Conservation (phyloP, 92 coral and sea anemone genomes). For the Bergia puertoricense region DNA sequence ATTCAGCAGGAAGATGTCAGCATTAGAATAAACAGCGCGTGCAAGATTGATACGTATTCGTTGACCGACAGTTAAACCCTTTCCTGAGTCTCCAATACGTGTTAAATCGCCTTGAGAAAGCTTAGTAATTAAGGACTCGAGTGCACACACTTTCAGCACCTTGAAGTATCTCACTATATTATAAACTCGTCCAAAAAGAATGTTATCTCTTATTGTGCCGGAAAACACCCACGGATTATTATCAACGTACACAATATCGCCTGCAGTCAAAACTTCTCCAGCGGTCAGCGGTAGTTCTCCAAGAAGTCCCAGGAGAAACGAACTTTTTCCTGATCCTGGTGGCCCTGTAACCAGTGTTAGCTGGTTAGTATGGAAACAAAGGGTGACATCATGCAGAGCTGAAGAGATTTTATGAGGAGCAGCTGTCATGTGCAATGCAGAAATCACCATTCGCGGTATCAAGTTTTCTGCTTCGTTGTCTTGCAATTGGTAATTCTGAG, state of each 20-base stretch:
- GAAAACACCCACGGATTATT: constrained; percentile 22
- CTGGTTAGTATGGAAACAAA: neutral
- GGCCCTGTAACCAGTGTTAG: constrained; percentile 1
- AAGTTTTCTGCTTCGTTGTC: neutral
- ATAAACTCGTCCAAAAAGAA: constrained; percentile 20
- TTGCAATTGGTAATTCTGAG: neutral
- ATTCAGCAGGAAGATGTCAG: neutral
- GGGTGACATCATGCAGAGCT: constrained; percentile 4
- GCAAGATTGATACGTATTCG: constrained; percentile 6
- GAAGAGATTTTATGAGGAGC: neutral
- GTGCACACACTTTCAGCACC: constrained; percentile 22
- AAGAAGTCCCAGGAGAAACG: constrained; percentile 3
- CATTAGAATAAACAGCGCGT: constrained; percentile 13
- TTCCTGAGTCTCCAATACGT: neutral
- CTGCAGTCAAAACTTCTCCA: constrained; percentile 7
- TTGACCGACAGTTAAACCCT: constrained; percentile 1
- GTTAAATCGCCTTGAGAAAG: constrained; percentile 23
- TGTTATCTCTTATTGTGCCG: constrained; percentile 20
- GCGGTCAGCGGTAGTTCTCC: neutral
- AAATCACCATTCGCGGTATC: neutral
- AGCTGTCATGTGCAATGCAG: neutral
- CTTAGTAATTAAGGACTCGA: neutral
- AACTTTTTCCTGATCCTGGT: neutral
- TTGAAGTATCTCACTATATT: constrained; percentile 20
- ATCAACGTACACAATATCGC: neutral